Evolutionary conservation across 2,888 invertebrate genomes (phyloP).

Genomic region (Barypeithes pellucidus): DNA sequence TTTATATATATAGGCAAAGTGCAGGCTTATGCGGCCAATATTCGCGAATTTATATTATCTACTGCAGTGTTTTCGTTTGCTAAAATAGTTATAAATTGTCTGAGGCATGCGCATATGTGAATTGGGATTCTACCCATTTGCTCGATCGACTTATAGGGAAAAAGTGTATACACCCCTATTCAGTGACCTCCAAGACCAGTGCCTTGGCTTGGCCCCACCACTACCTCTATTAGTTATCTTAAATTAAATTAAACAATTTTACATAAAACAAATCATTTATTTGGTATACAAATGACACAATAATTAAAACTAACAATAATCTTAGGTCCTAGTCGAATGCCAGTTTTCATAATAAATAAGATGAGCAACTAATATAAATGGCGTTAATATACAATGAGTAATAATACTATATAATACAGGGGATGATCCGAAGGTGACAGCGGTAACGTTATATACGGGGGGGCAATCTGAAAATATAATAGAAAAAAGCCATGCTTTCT

Average conservation of each 20-base stretch:
- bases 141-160: too few species aligned
- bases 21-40: too few species aligned
- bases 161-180: too few species aligned
- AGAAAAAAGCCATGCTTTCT: not conserved
- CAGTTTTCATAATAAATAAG: constrained; percentile 44
- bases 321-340: constrained; percentile 30
- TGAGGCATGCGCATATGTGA: too few species aligned
- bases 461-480: constrained; percentile 13
- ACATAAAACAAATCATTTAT: constrained; percentile 10
- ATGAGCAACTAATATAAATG: constrained; percentile 45
- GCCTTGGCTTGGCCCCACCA: too few species aligned
- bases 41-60: too few species aligned
- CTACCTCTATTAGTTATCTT: too few species aligned
- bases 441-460: constrained; percentile 3
- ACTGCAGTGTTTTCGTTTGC: too few species aligned
- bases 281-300: constrained; percentile 16
- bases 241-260: not conserved
- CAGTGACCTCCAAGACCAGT: too few species aligned
- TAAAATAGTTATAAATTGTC: too few species aligned
- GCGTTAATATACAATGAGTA: constrained; percentile 34
- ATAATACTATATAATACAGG: constrained; percentile 36
- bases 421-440: constrained; percentile 34
- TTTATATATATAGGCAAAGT: not conserved
- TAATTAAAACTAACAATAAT: constrained; percentile 13
- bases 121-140: too few species aligned